Base-by-base conservation (phyloP, 2,113 vertebrate species). In the Miniopterus natalensis region DNA sequence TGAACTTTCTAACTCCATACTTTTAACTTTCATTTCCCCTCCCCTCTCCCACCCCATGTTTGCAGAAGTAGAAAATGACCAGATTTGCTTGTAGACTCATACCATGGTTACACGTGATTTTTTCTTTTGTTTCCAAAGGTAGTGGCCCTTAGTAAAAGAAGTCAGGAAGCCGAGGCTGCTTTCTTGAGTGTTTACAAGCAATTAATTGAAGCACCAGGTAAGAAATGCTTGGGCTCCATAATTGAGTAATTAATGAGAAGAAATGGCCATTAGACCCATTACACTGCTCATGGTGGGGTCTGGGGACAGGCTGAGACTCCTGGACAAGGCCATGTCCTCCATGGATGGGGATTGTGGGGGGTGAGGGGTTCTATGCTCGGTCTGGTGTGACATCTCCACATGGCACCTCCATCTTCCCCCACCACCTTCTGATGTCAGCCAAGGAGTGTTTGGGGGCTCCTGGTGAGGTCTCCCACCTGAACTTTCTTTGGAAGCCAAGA, bases 121-220 rank as follows among this genome's bases (percentile, higher is more conserved):
- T 97, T 47, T 97, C 95, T 98, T 92, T 95, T 96, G 15, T 96
- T 95, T 95, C 94, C 18, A 42, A 99, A 99, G 99, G 99, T 99
- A 99, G 99, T 99, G 98, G 99, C 99, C 96, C 99, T 99, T 98
- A 99, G 99, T 98, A 99, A 99, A 98, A 99, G 99, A 97, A 99
- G 99, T 98, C 99, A 99, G 98, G 99, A 99, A 98, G 99, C 99
- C 23, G 99, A 99, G 98, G 99, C 99, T 45, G 99, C 99, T 49
- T 99, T 99, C 98, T 99, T 99, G 98, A 99, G 99, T 96, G 99
- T 99, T 98, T 99, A 99, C 99, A 99, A 99, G 99, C 99, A 99
- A 95, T 99, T 99, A 98, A 99, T 99, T 95, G 98, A 99, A 98
- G 99, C 99, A 97, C 99, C 99, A 99, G 99, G 99, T 99, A 99